A percentile compares a stretch with the other conserved stretches of the same genome.
phyloP scores from a whole-genome alignment of 2,888 invertebrate genomes.

The Andricus quercusramuli region DNA sequence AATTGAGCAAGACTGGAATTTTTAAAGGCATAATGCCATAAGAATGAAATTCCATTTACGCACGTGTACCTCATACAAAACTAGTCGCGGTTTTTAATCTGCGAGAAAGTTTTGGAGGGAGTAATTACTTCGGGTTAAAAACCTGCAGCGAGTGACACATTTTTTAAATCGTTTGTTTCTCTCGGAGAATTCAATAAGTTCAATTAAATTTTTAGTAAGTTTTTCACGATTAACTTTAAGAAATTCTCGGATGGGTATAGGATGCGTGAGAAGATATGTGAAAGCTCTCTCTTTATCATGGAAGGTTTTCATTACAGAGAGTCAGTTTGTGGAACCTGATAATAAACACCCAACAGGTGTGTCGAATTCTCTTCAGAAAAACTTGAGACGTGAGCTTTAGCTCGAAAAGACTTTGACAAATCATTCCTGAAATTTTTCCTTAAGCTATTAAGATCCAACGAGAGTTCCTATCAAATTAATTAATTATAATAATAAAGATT shows the following conservation, averaged over 20 bases:
- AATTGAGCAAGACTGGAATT: conserved; percentile 30
- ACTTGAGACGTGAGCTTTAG: conserved; percentile 15
- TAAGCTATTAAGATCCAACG: not conserved
- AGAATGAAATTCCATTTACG: conserved; percentile 36
- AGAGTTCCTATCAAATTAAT: not conserved
- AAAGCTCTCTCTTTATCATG: conserved; percentile 20
- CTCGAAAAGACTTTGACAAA: conserved; percentile 12
- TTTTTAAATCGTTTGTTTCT: conserved; percentile 2
- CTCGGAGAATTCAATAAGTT: conserved; percentile 1
- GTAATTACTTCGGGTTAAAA: conserved; percentile 9
- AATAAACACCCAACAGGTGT: conserved; percentile 26
- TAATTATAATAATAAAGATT: not conserved
- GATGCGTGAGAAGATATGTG: conserved; percentile 13
- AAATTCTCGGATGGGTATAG: not conserved
- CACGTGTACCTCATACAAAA: conserved; percentile 33
- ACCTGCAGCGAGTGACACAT: conserved; percentile 4
- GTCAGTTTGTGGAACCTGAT: conserved; percentile 16
- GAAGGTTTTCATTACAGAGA: conserved; percentile 13
- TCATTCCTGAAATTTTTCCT: conserved; percentile 10
- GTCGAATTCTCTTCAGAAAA: conserved; percentile 19
- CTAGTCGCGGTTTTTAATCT: conserved; percentile 23
- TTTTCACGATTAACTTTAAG: not conserved
- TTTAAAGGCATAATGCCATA: conserved; percentile 31
- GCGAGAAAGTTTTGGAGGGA: conserved; percentile 1
- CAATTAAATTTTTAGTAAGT: not conserved